Evolutionary conservation across 2,113 vertebrate species (phyloP).

Genomic region (Heliornis fulica): DNA sequence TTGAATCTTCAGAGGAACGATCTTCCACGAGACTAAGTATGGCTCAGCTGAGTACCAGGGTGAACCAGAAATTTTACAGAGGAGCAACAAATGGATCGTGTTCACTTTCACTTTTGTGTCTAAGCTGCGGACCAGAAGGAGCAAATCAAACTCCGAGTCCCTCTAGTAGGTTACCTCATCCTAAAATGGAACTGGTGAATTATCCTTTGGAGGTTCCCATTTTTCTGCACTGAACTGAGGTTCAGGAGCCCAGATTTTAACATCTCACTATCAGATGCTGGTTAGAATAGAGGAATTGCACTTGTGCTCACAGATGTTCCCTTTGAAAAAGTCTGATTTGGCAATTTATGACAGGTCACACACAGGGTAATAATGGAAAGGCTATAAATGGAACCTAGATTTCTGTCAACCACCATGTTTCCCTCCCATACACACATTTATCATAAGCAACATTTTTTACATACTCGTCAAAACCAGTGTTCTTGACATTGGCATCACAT

Average conservation of each 20-base stretch:
- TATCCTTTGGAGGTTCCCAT: not conserved
- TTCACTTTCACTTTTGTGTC: rapidly evolving
- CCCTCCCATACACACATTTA: not conserved
- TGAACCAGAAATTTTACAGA: not conserved
- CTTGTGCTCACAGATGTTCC: not conserved
- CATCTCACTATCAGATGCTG: not conserved
- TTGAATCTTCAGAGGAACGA: not conserved
- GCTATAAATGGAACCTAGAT: not conserved
- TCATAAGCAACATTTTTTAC: not conserved
- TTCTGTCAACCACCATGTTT: not conserved
- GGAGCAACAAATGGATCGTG: not conserved
- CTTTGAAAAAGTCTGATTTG: not conserved
- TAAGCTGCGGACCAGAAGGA: not conserved
- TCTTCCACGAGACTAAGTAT: not conserved
- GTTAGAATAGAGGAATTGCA: not conserved
- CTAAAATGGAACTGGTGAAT: not conserved
- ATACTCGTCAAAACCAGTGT: not conserved
- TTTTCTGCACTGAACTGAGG: not conserved
- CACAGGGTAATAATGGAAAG: not conserved
- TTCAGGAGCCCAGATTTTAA: not conserved
- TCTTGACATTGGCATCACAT: not conserved
- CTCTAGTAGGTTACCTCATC: not conserved
- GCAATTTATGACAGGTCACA: not conserved
- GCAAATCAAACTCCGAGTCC: not conserved
- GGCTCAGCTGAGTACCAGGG: not conserved